Base-by-base conservation (phyloP, 2,888 invertebrate species). In the Isoperla grammatica region DNA sequence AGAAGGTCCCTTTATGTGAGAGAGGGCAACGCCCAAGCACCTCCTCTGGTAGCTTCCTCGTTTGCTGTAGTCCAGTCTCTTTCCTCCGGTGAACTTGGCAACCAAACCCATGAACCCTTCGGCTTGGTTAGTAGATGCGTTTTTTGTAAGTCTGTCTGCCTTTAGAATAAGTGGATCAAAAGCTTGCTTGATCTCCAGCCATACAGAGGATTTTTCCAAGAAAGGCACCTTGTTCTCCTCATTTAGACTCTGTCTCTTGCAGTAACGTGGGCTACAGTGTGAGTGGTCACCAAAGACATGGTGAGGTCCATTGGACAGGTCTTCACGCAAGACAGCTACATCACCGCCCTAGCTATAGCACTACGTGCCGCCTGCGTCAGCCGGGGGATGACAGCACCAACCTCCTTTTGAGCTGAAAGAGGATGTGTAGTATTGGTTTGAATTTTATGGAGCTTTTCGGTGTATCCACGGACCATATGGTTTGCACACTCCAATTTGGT, bases 401-500 rank as follows among this genome's bases (percentile, higher is more conserved):
- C 11, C 2, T 29, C 22, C n/a, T 42, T 29, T 9, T 50, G 19
- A 13, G 42, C 42, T 4, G 46, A n/a, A 8, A 39, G 37, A 17
- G 50, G 43, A 17, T 43, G 22, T 2, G 13, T 13, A n/a, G 49
- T 49, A 23, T 60, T 37, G 1, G 42, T 8, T n/a, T 20, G 22
- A 6, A 60, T 9, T 15, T 15, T 39, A 35, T 61, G 54, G 3
- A 62, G 22, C n/a, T 63, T 61, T 3, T 35, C 22, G 11, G 55
- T 65, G 39, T 58, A 60, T 13, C 56, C 48, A 5, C 63, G 17
- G 0, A 64, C 17, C 0, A 64, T 35, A 23, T 67, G 65, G 37
- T 65, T 67, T 4, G 40, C 12, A 35, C 67, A 65, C 56, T 67
- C 65, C 1, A 64, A 43, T 56, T 67, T 66, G 19, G 56, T 46